Evolutionary conservation across 2,888 invertebrate genomes (phyloP), one percentile per base, ranked within the genome.

Genomic region (Dysmachus trigonus): DNA sequence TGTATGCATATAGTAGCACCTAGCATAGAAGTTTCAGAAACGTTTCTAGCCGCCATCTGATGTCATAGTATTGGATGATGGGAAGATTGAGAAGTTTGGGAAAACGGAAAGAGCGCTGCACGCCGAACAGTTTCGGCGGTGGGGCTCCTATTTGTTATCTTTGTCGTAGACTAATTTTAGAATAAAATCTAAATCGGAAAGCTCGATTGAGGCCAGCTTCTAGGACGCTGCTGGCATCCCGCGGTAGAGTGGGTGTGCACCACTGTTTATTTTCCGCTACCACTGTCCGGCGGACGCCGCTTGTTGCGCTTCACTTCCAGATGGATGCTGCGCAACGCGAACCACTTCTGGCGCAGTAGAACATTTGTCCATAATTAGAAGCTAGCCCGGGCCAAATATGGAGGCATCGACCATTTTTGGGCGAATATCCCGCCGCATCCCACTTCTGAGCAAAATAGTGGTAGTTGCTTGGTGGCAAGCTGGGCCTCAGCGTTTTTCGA

Each of bases 141-240:
- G 18, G 18, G 38, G n/a, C 38, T 83, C 72, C 27, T 83, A 71
- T 72, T 72, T 83, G 47, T 83, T 83, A 83, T 83, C 83, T 72
- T 83, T 83, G 72, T 53, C 72, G 72, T 72, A 83, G 83, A 87
- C 87, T 87, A 87, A 87, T 81, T 85, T 87, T 87, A 87, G 87
- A 87, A 77, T 74, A 81, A 87, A 87, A 83, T 87, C 87, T 87
- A 87, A 87, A 87, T 83, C 47, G 73, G 87, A 87, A 83, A 86
- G 85, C 87, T 87, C 71, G 74, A 86, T 87, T 85, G 85, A 53
- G 85, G 85, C 85, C 85, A 85, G 72, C 71, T 83, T 83, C 72
- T 83, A 72, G 72, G 83, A 38, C 38, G 22, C 71, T 72, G 22
- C 71, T 72, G 38, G 38, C 72, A 72, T 35, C 33, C 27, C 15